Evolutionary conservation across 2,888 invertebrate genomes (phyloP).

Genomic region (Microctonus hyperodae): DNA sequence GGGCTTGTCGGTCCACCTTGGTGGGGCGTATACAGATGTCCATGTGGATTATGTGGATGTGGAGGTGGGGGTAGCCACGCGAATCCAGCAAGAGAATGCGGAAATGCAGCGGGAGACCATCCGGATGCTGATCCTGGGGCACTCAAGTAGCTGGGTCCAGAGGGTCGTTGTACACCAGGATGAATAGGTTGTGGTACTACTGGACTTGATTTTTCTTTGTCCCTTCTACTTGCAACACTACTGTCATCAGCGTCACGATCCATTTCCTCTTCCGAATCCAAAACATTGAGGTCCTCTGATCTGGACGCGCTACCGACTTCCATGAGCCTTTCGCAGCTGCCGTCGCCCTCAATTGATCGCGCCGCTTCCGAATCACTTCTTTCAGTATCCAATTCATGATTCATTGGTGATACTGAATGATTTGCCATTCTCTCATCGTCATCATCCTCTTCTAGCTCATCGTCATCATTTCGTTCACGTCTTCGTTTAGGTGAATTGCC

Average conservation of each 20-base stretch:
- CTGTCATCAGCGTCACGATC: constrained; percentile 52
- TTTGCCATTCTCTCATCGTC: constrained; percentile 49
- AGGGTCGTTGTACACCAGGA: constrained; percentile 69
- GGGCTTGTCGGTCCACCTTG: constrained; percentile 60
- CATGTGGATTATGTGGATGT: constrained; percentile 67
- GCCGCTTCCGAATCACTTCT: constrained; percentile 59
- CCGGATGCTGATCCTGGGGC: constrained; percentile 65
- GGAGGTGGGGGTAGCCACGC: constrained; percentile 72
- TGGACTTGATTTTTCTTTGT: constrained; percentile 65
- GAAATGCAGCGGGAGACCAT: constrained; percentile 61
- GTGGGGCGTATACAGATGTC: constrained; percentile 58
- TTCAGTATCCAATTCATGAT: constrained; percentile 53
- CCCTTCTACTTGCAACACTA: constrained; percentile 37
- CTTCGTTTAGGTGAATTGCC: constrained; percentile 37
- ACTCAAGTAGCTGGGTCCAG: constrained; percentile 65
- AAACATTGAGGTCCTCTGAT: constrained; percentile 61
- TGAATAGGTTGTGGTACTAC: constrained; percentile 74
- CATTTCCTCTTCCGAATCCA: constrained; percentile 58
- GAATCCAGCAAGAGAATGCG: constrained; percentile 68
- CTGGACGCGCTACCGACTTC: constrained; percentile 57
- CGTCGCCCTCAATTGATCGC: constrained; percentile 58
- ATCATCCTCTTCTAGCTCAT: constrained; percentile 36
- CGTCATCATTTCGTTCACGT: constrained; percentile 31
- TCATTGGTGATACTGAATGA: constrained; percentile 55
- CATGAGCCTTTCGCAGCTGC: constrained; percentile 55